These are phyloP conservation scores for Amniataba percoides DNA, from an alignment of 2,797 vertebrate species.

Conservation along the genomic window DNA sequence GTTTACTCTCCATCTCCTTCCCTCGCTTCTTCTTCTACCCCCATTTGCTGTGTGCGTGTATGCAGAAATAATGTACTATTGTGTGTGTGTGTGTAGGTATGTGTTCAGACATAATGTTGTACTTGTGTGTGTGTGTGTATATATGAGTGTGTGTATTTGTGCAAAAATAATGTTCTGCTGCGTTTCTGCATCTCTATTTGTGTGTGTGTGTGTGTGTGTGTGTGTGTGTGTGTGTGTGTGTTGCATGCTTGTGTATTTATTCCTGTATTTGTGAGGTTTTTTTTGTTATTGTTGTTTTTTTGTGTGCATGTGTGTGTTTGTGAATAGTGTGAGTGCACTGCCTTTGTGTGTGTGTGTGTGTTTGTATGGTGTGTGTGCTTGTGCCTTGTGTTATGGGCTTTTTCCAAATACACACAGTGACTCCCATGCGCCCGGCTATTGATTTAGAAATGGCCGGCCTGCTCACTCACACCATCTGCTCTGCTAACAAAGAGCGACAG, in stretches of 20 bases:
- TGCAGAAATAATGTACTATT: slow-evolving; percentile 11
- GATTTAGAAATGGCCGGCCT: slow-evolving; percentile 95
- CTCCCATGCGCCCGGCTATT: slow-evolving; percentile 92
- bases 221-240: not conserved
- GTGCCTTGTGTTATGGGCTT: slow-evolving; percentile 53
- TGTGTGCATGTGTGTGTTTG: not conserved
- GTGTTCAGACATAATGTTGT: not conserved
- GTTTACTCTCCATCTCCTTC: slow-evolving; percentile 68
- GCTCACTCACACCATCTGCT: slow-evolving; percentile 95
- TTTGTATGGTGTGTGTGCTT: slow-evolving; percentile 9
- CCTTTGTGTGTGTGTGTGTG: not conserved
- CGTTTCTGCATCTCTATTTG: no score
- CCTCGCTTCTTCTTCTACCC: slow-evolving; percentile 41
- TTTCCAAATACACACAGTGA: slow-evolving; percentile 90
- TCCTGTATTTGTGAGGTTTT: not conserved
- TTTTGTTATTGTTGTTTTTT: not conserved
- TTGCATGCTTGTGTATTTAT: slow-evolving; percentile 19
- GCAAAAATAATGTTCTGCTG: no score
- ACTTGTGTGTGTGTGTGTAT: no score
- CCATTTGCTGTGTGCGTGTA: slow-evolving; percentile 28
- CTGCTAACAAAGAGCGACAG: slow-evolving; percentile 63
- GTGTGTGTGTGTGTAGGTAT: slow-evolving; percentile 2
- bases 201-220: not conserved
- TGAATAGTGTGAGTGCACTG: slow-evolving; percentile 20
- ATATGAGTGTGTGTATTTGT: no score